Evolutionary conservation across 30 jellyfish, hydroid and myxozoan genomes (phyloP), one percentile per base, ranked within the genome.

Genomic region (Phacellophora camtschatica): DNA sequence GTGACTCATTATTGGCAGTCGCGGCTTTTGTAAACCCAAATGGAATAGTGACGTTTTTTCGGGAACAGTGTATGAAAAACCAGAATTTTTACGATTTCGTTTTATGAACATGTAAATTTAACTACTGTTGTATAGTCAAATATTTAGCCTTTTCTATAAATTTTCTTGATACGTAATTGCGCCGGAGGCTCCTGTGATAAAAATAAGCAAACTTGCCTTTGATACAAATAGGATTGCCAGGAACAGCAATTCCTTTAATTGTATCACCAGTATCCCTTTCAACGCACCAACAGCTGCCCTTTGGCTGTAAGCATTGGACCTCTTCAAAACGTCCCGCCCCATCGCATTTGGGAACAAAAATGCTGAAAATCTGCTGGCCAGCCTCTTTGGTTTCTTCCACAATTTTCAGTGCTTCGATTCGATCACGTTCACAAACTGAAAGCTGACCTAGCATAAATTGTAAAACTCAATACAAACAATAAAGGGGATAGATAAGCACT

Each of bases 201-300:
- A n/a, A n/a, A n/a, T n/a, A n/a, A n/a, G n/a, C n/a, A 29, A 76
- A 59, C 82, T 18, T 8, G 66, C 91, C 62, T 80, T 65, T 64
- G 32, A 30, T 22, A 36, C 91, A 80, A 18, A 51, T 24, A 16
- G 53, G 53, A 66, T 48, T 57, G 24, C 77, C 91, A 7, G 81
- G 91, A 24, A 48, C 49, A 18, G 82, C 87, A 5, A 8, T 43
- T 2, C 96, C 90, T 13, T 65, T 95, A 16, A 23, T 66, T 4
- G 53, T 66, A 10, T 59, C 46, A 15, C 84, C 88, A 0, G 95
- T 87, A 33, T 66, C 41, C 34, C 55, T 65, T 42, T 84, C 88
- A 31, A 77, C 98, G 71, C 98, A 91, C 95, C 94, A 84, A 62
- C 98, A 91, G 34, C 50, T 69, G 27, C 90, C 80, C 20, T 65